Evolutionary conservation across 1,140 invertebrate species (phyloP), one percentile per base, ranked within the genome.

Genomic region (Caenorhabditis tropicalis): DNA sequence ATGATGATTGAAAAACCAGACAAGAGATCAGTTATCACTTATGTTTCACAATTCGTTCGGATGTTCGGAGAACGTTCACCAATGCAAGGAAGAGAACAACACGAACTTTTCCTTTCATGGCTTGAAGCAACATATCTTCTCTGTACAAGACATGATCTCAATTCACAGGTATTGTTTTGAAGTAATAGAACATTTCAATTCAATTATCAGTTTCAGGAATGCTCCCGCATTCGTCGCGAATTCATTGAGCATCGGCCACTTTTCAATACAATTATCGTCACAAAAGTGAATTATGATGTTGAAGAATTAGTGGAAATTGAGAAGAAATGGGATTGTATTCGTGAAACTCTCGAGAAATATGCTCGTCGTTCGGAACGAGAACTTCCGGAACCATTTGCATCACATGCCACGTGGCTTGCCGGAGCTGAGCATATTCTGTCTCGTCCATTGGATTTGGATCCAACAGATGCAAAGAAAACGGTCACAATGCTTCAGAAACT

Each of bases 11-110:
- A 95, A 19, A 95, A 95, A 90, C 98, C 98, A 10, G 98, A 99
- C 92, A 97, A 99, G 91, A 96, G 96, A 92, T 98, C 96, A 43
- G 96, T 99, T 86, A 99, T 99, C 96, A 99, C 98, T 36, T 99
- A 99, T 92, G 96, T 99, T 53, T 96, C 98, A 48, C 96, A 99
- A 93, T 99, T 99, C 92, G 93, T 99, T 86, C 96, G 98, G 15
- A 46, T 65, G 36, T 81, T 85, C 39, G 79, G 79, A 48, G 84
- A 85, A 21, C 29, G 84, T 43, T 56, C 53, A 33, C 33, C 84
- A 36, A 53, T 85, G 27, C 79, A 85, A n/a, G 65, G 82, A 79
- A 12, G 48, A 49, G 80, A 56, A 15, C 58, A 85, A 74, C 53
- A 85, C 33, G 80, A 27, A 9, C 19, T 21, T 6, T 82, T 85